Conservation (phyloP, 2,888 invertebrate species). For the Caenorhabditis zanzibari region DNA sequence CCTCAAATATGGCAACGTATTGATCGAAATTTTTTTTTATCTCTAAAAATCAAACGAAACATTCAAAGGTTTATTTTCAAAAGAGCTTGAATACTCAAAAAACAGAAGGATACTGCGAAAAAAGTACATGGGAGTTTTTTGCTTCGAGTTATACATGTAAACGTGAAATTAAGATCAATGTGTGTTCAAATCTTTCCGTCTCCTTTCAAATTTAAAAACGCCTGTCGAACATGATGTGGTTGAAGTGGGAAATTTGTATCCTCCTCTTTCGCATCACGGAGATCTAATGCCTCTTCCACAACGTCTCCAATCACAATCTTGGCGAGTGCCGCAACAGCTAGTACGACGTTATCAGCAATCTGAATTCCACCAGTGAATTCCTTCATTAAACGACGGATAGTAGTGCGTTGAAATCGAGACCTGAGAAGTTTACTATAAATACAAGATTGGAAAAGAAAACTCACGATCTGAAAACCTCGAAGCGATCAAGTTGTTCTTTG, state of each 20-base stretch:
- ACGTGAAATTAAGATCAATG: no score
- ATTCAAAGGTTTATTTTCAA: no score
- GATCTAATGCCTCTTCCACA: not conserved
- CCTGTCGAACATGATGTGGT: not conserved
- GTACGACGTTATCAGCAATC: not conserved
- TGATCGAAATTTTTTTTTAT: no score
- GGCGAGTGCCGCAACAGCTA: not conserved
- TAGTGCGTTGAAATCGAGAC: not conserved
- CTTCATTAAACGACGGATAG: not conserved
- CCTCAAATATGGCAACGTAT: no score
- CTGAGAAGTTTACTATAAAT: not conserved
- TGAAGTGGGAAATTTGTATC: not conserved
- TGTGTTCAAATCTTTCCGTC: not conserved
- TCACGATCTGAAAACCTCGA: constrained; percentile 2
- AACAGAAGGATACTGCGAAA: no score
- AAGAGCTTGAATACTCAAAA: no score
- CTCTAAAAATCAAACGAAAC: no score
- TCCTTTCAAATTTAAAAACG: not conserved
- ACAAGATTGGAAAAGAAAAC: not conserved
- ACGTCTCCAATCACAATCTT: not conserved
- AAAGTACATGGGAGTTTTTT: no score
- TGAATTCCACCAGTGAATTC: not conserved
- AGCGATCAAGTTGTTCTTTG: constrained; percentile 8
- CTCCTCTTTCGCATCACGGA: not conserved
- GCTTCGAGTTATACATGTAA: no score